Conservation (phyloP, 2,113 vertebrate genomes). For the Phrynosoma blainvillii region DNA sequence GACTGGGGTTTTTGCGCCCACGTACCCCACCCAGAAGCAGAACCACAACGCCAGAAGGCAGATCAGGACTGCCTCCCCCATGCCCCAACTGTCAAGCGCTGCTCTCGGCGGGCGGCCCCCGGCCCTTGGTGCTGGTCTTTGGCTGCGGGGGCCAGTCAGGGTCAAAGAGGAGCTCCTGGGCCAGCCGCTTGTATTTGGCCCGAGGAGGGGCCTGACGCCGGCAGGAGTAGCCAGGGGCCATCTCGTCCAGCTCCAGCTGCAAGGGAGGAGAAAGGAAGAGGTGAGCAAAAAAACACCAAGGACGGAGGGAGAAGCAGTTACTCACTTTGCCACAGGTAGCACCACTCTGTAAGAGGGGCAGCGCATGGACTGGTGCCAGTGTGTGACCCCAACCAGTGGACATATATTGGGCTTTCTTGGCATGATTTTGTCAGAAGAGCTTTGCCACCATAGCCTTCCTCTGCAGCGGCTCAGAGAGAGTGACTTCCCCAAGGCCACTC, state of each 20-base stretch:
- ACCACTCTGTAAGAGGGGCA: too few species aligned
- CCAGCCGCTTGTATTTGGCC: constrained; percentile 17
- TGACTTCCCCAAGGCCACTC: too few species aligned
- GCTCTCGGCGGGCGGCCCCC: background rate
- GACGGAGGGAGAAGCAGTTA: too few species aligned
- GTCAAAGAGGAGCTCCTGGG: constrained; percentile 28
- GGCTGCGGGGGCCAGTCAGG: constrained; percentile 13
- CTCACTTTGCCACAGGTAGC: too few species aligned
- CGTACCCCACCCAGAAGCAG: background rate
- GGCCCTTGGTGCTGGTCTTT: background rate
- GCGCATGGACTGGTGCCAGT: too few species aligned
- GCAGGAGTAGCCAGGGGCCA: background rate
- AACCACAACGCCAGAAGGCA: background rate
- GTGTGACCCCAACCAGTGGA: too few species aligned
- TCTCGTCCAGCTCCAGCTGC: constrained; percentile 25
- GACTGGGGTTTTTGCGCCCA: too few species aligned
- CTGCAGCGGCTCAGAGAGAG: too few species aligned
- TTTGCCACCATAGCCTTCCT: too few species aligned
- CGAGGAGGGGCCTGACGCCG: background rate
- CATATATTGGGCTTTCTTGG: too few species aligned
- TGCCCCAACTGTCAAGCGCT: background rate
- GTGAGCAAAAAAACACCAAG: background rate
- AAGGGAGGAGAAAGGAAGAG: too few species aligned
- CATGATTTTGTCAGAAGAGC: too few species aligned
- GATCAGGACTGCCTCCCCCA: background rate